Evolutionary conservation across 2,888 invertebrate genomes (phyloP).

Genomic region (Alcis repandata): DNA sequence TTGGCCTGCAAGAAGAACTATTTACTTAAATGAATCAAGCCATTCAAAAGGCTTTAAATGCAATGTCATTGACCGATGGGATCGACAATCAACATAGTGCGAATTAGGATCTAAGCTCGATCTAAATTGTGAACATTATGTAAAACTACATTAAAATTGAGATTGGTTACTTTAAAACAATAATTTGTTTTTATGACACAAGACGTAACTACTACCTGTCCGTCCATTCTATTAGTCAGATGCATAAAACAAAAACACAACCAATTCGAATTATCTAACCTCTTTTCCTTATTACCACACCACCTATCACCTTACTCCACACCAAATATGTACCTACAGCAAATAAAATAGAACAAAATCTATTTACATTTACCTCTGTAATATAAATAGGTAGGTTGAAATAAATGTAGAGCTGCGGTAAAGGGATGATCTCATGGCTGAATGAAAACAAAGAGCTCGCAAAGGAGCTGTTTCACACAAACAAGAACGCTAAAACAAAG

Average conservation of each 20-base stretch:
- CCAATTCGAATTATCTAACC: no score
- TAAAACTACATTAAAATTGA: not conserved
- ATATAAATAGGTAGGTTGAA: not conserved
- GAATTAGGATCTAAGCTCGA: not conserved
- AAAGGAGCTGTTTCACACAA: constrained; percentile 20
- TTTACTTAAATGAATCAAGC: constrained; percentile 4
- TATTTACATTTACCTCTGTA: no score
- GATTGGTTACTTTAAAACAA: not conserved
- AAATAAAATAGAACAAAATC: no score
- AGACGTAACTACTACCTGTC: no score
- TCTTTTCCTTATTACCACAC: no score
- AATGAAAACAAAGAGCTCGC: constrained; percentile 17
- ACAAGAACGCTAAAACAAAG: constrained; percentile 30
- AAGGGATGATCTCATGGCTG: constrained; percentile 27
- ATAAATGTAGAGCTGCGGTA: not conserved
- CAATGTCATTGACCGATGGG: constrained; percentile 1
- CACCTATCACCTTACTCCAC: no score
- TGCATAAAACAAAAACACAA: no score
- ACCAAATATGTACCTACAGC: no score
- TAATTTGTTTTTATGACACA: not conserved
- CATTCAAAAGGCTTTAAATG: not conserved
- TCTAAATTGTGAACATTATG: not conserved
- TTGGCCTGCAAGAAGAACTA: not conserved
- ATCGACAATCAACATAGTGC: not conserved
- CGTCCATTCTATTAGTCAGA: no score